phyloP scores from a whole-genome alignment of 2,797 vertebrate genomes.

The Pangasius macronema region DNA sequence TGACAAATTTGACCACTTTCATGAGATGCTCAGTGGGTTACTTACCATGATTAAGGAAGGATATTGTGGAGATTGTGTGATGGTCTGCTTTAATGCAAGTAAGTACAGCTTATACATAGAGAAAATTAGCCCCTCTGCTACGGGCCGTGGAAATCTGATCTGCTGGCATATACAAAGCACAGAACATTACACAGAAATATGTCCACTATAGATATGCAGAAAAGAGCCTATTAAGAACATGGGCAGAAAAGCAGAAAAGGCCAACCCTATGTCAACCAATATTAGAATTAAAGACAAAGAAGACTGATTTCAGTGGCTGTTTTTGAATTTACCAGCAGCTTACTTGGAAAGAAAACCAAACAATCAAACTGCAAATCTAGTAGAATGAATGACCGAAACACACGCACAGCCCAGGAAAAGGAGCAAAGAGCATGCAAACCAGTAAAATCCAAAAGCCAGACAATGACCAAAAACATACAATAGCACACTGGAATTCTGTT shows the following conservation, averaged over 20 bases:
- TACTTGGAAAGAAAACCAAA: neutral
- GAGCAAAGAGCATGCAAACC: conserved; percentile 17
- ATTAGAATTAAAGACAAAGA: neutral
- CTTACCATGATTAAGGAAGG: neutral
- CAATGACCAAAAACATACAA: conserved; percentile 21
- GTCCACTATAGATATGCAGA: neutral
- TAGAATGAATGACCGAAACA: neutral
- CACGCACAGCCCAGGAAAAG: neutral
- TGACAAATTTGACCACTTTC: neutral
- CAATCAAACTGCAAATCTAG: neutral
- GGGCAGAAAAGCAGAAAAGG: neutral
- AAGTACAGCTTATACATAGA: neutral
- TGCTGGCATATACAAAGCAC: neutral
- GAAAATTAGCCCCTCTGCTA: neutral
- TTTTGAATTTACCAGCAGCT: neutral
- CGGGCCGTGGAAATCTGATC: neutral
- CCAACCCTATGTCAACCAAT: neutral
- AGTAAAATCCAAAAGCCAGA: conserved; percentile 5
- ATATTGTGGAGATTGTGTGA: neutral
- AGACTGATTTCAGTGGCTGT: neutral
- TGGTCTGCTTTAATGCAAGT: neutral
- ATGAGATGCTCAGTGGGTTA: neutral
- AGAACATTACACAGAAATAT: neutral
- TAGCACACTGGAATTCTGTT: conserved; percentile 19
- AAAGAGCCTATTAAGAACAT: neutral